phyloP scores from a whole-genome alignment of 2,113 vertebrate genomes.

The Orcinus orca region DNA sequence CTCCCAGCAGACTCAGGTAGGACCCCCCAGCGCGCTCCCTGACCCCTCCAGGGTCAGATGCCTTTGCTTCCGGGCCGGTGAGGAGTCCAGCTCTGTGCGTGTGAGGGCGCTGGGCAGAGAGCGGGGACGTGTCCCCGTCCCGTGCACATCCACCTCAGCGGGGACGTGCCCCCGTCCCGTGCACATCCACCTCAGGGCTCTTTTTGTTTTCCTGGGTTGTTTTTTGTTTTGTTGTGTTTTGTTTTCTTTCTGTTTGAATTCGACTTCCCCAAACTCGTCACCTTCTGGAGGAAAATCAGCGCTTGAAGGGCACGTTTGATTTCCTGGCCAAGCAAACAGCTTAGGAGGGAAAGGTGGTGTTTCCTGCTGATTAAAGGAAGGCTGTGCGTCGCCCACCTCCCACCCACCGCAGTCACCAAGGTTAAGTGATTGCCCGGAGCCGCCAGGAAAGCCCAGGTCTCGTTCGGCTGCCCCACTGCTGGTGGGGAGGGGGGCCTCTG shows the following conservation, averaged over 20 bases:
- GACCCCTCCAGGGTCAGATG: neutral
- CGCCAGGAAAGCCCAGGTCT: neutral
- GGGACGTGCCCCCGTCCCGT: neutral
- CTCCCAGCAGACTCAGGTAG: neutral
- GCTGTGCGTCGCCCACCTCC: neutral
- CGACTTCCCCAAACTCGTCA: constrained; percentile 10
- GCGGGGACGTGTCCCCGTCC: neutral
- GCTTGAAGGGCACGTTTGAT: neutral
- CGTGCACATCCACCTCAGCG: neutral
- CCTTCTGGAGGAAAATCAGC: neutral
- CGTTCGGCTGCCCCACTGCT: rapidly evolving
- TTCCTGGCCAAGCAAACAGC: neutral
- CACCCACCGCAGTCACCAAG: neutral
- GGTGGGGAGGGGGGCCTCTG: neutral
- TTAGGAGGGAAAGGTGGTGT: neutral
- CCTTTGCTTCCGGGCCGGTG: neutral
- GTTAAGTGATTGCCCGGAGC: constrained; percentile 35
- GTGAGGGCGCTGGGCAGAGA: neutral
- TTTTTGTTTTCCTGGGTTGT: neutral
- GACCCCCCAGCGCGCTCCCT: neutral
- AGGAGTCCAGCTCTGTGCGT: neutral
- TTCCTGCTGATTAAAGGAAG: constrained; percentile 42
- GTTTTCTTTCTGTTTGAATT: constrained; percentile 26
- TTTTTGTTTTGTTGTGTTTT: neutral
- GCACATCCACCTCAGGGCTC: neutral